A percentile compares a stretch with the other conserved stretches of the same genome.
Evolutionary conservation across 2,888 invertebrate species (phyloP).

Genomic region (Antitype chi): DNA sequence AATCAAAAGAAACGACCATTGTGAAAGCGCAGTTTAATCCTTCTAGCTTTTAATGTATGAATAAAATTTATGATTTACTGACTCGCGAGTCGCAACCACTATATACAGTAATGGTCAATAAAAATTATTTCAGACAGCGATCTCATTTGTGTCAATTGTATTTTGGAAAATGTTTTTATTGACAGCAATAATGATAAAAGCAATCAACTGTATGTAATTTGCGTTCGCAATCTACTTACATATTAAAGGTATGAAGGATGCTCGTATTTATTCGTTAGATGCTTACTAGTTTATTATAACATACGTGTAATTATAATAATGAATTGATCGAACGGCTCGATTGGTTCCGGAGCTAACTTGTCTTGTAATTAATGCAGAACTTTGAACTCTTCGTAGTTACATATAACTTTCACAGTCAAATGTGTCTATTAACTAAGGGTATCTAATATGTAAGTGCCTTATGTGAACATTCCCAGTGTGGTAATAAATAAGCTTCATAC

Average conservation of each 20-base stretch:
- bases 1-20: conserved; percentile 73
- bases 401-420: conserved; percentile 52
- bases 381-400: conserved; percentile 49
- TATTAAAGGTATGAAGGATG: conserved; percentile 37
- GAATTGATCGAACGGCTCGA: conserved; percentile 51
- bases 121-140: conserved; percentile 74
- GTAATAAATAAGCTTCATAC: conserved; percentile 32
- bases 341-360: conserved; percentile 52
- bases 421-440: conserved; percentile 28
- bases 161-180: conserved; percentile 72
- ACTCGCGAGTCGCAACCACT: conserved; percentile 66
- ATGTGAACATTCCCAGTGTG: conserved; percentile 17
- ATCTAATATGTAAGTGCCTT: conserved; percentile 23
- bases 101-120: conserved; percentile 76
- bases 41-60: conserved; percentile 78
- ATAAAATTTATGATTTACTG: conserved; percentile 77
- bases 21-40: conserved; percentile 71
- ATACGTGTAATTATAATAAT: conserved; percentile 47
- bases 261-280: conserved; percentile 24
- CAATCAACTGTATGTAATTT: conserved; percentile 62
- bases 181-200: conserved; percentile 70
- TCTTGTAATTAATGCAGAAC: conserved; percentile 57
- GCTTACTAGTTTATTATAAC: conserved; percentile 18
- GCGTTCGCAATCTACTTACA: conserved; percentile 65
- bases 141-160: conserved; percentile 73